Evolutionary conservation across 2,797 vertebrate genomes (phyloP).

Genomic region (Sebastes iracundus): DNA sequence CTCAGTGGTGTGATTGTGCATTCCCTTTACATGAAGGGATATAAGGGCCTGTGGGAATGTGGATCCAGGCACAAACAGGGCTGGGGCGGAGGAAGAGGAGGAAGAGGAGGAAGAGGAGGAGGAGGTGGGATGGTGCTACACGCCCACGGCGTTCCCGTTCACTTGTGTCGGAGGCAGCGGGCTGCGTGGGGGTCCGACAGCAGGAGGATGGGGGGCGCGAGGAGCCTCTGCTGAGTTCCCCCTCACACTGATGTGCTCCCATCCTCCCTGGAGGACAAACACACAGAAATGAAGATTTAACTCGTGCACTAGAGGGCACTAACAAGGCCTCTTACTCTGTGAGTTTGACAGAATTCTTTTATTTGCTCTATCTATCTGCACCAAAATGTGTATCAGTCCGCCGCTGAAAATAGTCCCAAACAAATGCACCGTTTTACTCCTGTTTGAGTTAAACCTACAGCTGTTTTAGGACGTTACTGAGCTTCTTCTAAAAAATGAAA

Average conservation of each 20-base stretch:
- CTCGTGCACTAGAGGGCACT: constrained; percentile 9
- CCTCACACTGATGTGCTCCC: constrained; percentile 92
- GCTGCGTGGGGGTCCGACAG: constrained; percentile 50
- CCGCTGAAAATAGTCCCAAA: not conserved
- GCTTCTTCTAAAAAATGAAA: not conserved
- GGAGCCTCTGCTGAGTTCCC: constrained; percentile 86
- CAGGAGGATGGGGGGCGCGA: constrained; percentile 41
- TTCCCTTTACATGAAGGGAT: constrained; percentile 44
- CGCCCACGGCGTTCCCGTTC: constrained; percentile 80
- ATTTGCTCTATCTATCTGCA: not conserved
- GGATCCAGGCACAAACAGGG: constrained; percentile 63
- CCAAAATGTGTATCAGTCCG: not conserved
- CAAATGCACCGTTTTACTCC: not conserved
- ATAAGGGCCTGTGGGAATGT: not conserved
- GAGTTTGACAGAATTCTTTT: not conserved
- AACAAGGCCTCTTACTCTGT: not conserved
- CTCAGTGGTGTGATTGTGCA: constrained; percentile 50
- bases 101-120: not conserved
- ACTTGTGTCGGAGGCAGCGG: constrained; percentile 64
- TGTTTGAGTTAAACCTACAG: not conserved
- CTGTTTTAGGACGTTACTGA: not conserved
- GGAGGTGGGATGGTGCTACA: constrained; percentile 41
- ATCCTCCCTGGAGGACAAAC: constrained; percentile 88
- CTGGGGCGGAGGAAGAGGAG: not conserved
- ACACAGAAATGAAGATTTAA: not conserved